Evolutionary conservation across 2,113 vertebrate species (phyloP), one percentile per base, ranked within the genome.

Genomic region (Loxodonta africana): DNA sequence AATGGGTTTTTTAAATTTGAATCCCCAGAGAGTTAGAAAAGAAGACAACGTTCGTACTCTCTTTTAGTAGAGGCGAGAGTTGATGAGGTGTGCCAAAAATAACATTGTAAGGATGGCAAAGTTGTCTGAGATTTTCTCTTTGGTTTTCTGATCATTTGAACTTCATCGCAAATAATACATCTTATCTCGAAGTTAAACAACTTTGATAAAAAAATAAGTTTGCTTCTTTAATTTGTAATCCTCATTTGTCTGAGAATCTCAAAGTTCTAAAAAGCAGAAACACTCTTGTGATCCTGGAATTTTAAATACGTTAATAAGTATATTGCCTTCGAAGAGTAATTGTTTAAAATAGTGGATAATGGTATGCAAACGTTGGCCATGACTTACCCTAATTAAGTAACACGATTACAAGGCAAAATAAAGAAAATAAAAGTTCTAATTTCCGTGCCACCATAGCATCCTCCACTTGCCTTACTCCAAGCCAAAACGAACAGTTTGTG

Each of bases 351-450:
- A 87, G 86, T 60, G 80, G 60, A 81, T 84, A 96, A 91, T 41
- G 82, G 67, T 41, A 97, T 84, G 78, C 83, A 97, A 97, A 91
- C 0, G 3, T 6, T 97, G 96, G 74, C 95, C 77, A 26, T 85
- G 96, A 80, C 87, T 97, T 97, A 91, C 86, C 33, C 33, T 98
- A 97, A 98, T 97, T 97, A 98, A 97, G 96, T 94, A 65, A 88
- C 83, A 89, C 5, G 67, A 87, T 94, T 95, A 44, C 25, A 85
- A 95, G 88, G 78, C 8, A 86, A 92, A 94, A 80, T 30, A 82
- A 74, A 80, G 37, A 93, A 95, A 97, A 96, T 93, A 76, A 74
- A 97, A 97, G 76, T 97, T 98, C 63, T 95, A 17, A 94, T 96
- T 96, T 96, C 90, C 88, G 1, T 51, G 77, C 51, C 81, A 53